Conservation (phyloP, 1,140 invertebrate genomes). For the Anadara kagoshimensis region DNA sequence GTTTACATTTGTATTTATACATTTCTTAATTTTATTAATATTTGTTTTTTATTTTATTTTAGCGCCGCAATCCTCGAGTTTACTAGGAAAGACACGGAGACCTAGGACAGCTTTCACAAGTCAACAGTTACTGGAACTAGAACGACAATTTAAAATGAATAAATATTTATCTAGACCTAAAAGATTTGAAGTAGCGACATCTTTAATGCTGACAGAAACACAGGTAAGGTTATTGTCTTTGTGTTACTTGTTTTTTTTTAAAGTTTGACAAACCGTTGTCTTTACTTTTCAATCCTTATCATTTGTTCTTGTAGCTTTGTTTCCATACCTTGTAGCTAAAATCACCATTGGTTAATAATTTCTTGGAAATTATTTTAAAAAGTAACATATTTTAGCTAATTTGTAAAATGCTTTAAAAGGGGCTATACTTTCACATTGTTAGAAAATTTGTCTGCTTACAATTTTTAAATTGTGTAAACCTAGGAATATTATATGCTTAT, state of each 20-base stretch:
- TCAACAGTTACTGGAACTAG: constrained; percentile 97
- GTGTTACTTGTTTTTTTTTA: neutral
- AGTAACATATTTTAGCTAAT: no score
- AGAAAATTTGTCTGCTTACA: no score
- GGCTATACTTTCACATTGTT: no score
- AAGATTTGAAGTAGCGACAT: constrained; percentile 98
- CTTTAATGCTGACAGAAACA: constrained; percentile 97
- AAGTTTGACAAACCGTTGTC: neutral
- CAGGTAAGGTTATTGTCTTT: constrained; percentile 80
- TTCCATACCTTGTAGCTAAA: neutral
- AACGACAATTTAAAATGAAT: constrained; percentile 98
- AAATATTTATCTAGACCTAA: constrained; percentile 99
- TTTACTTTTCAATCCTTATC: neutral
- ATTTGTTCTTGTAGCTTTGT: neutral
- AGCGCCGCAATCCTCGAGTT: constrained; percentile 62
- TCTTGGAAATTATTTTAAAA: neutral
- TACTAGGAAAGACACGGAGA: constrained; percentile 90
- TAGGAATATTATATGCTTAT: no score
- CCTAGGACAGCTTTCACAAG: constrained; percentile 98
- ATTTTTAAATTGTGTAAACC: no score
- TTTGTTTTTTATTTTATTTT: constrained; percentile 28
- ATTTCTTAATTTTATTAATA: no score
- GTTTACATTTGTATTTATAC: no score
- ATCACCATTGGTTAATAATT: neutral
- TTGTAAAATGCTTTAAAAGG: neutral